Evolutionary conservation across 1,140 invertebrate genomes (phyloP).

Genomic region (Papilio helenus): DNA sequence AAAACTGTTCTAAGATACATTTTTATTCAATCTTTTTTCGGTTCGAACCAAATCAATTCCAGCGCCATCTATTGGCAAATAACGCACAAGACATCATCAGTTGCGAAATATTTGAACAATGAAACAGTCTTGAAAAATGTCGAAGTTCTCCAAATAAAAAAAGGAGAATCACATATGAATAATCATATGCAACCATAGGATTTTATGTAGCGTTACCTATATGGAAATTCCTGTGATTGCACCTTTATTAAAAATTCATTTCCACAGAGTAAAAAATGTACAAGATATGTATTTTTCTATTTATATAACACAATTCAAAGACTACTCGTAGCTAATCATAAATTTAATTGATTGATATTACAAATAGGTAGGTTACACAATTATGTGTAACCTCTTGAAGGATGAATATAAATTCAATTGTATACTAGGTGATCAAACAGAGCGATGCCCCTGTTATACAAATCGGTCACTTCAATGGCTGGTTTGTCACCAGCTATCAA

Average conservation of each 20-base stretch:
- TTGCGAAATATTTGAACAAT: background rate
- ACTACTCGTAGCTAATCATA: background rate
- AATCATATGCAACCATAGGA: too few species aligned
- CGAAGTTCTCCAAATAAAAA: too few species aligned
- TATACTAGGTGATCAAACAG: background rate
- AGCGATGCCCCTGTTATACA: conserved; percentile 28
- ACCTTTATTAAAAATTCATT: too few species aligned
- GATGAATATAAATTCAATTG: conserved; percentile 1
- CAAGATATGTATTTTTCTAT: too few species aligned
- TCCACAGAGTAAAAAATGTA: too few species aligned
- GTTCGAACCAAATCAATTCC: background rate
- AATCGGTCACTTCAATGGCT: conserved; percentile 24
- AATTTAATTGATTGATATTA: background rate
- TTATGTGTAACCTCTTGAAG: too few species aligned
- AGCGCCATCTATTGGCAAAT: background rate
- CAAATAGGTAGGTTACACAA: background rate
- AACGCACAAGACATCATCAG: background rate
- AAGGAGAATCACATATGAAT: too few species aligned
- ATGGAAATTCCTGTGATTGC: too few species aligned
- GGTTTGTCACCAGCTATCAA: conserved; percentile 42
- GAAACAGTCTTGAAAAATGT: too few species aligned
- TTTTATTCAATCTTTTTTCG: background rate
- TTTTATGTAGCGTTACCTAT: too few species aligned
- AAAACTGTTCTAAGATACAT: background rate
- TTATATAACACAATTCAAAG: too few species aligned